phyloP scores from a whole-genome alignment of 1,140 invertebrate genomes.

The Heterodera carotae region DNA sequence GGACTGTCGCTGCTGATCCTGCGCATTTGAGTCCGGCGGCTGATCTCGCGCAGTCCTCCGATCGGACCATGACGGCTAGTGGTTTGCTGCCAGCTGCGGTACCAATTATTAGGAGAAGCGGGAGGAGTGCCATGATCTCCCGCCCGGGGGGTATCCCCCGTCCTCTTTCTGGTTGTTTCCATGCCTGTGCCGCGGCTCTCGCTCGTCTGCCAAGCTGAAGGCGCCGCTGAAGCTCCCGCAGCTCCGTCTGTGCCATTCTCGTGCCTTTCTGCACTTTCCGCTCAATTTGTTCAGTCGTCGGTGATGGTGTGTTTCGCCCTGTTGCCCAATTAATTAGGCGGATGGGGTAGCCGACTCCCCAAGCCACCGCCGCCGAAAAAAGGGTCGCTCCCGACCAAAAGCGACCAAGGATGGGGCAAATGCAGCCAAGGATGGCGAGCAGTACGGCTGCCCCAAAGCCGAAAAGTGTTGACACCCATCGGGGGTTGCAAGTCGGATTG shows the following conservation, averaged over 20 bases:
- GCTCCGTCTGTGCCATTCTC: neutral
- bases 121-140: neutral
- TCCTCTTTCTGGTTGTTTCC: neutral
- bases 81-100: neutral
- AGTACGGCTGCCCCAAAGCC: neutral
- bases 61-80: neutral
- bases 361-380: neutral
- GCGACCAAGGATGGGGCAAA: neutral
- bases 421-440: neutral
- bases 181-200: neutral
- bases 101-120: neutral
- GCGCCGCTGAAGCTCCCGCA: neutral
- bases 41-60: neutral
- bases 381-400: too few relatives aligned
- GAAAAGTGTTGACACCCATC: neutral
- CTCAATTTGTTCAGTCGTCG: neutral
- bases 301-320: too few relatives aligned
- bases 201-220: neutral
- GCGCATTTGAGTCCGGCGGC: neutral
- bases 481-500: slow-evolving; percentile 6
- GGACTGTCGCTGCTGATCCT: neutral
- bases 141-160: neutral
- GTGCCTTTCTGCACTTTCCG: neutral
- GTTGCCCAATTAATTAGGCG: neutral
- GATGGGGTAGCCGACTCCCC: neutral